A percentile compares a stretch with the other conserved stretches of the same genome.
These are phyloP conservation scores for Knipowitschia caucasica DNA, from an alignment of 2,797 vertebrate genomes.

Conservation along the genomic window DNA sequence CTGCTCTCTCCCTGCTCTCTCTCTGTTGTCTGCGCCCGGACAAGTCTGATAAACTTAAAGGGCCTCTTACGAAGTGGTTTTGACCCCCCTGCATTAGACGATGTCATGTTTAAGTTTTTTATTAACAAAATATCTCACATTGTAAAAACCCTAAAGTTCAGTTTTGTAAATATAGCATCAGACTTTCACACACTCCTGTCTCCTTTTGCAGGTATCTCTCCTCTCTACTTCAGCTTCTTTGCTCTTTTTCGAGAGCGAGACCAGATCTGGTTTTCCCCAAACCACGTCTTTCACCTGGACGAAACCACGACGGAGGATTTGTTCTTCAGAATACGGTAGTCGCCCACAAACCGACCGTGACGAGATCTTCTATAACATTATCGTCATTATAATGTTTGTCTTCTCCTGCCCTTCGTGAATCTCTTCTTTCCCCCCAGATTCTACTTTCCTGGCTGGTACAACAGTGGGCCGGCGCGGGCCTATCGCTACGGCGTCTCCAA, in stretches of 20 bases:
- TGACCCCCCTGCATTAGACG: no score
- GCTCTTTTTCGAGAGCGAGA: constrained; percentile 85
- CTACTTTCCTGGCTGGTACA: constrained; percentile 94
- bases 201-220: constrained; percentile 81
- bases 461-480: constrained; percentile 78
- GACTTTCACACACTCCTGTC: no score
- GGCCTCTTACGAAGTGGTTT: no score
- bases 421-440: constrained; percentile 68
- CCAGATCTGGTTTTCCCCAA: constrained; percentile 87
- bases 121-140: no score
- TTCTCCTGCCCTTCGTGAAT: neutral
- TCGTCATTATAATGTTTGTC: no score
- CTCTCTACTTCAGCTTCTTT: constrained; percentile 87
- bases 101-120: no score
- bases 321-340: constrained; percentile 84
- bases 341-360: neutral
- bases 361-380: neutral
- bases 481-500: constrained; percentile 84
- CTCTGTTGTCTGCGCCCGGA: no score
- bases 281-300: constrained; percentile 87
- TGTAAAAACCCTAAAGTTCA: no score
- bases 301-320: constrained; percentile 76
- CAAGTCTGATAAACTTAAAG: no score
- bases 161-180: no score
- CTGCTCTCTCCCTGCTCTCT: no score